These are phyloP conservation scores for Brachypodius melanocephalos DNA, from an alignment of 2,113 vertebrate species.

Conservation along the genomic window DNA sequence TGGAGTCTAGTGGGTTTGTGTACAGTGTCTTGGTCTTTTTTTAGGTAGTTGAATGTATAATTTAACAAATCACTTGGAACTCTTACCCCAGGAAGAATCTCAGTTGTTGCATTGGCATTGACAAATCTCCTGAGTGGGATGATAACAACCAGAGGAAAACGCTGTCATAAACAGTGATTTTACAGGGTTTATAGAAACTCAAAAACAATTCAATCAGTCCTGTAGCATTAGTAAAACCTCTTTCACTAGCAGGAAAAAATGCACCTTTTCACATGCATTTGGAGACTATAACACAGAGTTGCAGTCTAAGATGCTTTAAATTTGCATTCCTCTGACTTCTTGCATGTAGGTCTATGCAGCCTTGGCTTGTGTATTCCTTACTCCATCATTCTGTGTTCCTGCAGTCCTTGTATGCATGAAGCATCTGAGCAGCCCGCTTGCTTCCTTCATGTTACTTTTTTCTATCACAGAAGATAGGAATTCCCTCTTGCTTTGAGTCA, in stretches of 20 bases:
- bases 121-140: not conserved
- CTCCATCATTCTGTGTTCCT: not conserved
- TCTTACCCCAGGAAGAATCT: not conserved
- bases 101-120: not conserved
- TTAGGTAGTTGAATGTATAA: not conserved
- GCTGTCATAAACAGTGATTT: not conserved
- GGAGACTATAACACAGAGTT: not conserved
- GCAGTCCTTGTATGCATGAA: not conserved
- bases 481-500: not conserved
- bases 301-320: not conserved
- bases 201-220: not conserved
- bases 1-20: not conserved
- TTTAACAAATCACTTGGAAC: not conserved
- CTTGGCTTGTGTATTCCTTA: not conserved
- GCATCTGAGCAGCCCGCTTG: not conserved
- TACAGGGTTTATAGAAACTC: not conserved
- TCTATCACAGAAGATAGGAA: not conserved
- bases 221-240: not conserved
- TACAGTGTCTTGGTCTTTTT: not conserved
- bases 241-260: not conserved
- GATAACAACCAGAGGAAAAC: not conserved
- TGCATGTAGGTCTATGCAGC: not conserved
- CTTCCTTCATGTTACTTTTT: not conserved
- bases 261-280: not conserved
- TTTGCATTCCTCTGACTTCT: not conserved